Conservation (phyloP, 2,113 vertebrate species). For the Urocynchramus pylzowi region DNA sequence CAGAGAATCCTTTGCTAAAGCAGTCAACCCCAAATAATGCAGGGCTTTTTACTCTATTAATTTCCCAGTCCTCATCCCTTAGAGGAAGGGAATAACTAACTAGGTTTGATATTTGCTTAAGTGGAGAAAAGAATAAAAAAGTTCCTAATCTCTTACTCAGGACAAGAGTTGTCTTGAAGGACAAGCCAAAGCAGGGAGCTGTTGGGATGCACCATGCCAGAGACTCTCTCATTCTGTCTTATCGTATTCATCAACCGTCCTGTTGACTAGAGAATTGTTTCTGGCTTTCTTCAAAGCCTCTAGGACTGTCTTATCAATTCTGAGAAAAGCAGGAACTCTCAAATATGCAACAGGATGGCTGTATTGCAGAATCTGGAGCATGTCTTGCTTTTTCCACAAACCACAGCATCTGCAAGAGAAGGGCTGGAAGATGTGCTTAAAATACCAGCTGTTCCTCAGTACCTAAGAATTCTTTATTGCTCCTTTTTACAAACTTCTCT, state of each 20-base stretch:
- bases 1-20: not conserved
- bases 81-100: not conserved
- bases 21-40: not conserved
- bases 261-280: conserved; percentile 29
- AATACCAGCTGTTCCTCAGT: not conserved
- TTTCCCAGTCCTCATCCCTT: not conserved
- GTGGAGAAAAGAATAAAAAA: not conserved
- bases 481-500: not conserved
- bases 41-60: not conserved
- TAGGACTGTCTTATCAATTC: not conserved
- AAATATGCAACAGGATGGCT: not conserved
- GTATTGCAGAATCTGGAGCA: conserved; percentile 30
- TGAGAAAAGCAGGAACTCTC: not conserved
- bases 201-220: not conserved
- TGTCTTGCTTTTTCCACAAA: conserved; percentile 31
- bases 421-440: not conserved
- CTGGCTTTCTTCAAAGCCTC: conserved; percentile 18
- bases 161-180: not conserved
- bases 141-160: not conserved
- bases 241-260: conserved; percentile 50
- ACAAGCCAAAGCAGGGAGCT: not conserved
- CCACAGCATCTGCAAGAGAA: conserved; percentile 33
- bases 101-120: not conserved
- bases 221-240: conserved; percentile 64
- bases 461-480: not conserved